Conservation (phyloP, 2,888 invertebrate genomes). For the Chironomus riparius region DNA sequence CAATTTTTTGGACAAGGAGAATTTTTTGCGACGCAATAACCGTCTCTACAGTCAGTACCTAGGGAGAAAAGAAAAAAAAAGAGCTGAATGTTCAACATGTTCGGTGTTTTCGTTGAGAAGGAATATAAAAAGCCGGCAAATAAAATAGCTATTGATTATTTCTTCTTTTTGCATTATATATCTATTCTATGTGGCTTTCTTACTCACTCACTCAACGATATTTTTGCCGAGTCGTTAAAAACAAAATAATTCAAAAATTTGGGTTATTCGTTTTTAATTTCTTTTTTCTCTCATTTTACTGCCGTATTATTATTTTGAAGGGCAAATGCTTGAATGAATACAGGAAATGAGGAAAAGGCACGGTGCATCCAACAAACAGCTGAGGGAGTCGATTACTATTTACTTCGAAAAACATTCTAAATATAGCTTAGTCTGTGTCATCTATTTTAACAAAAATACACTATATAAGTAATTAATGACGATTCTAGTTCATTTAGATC, state of each 20-base stretch:
- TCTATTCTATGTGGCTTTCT: too few species aligned
- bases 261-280: neutral
- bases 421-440: too few species aligned
- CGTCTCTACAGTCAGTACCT: neutral
- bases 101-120: neutral
- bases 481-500: too few species aligned
- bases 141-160: conserved; percentile 10
- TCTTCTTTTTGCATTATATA: neutral
- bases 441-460: too few species aligned
- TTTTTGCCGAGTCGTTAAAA: neutral
- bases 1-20: neutral
- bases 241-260: too few species aligned
- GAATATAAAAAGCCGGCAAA: conserved; percentile 15
- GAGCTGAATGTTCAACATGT: neutral
- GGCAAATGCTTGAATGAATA: neutral
- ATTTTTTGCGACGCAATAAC: neutral
- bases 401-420: too few species aligned
- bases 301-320: neutral
- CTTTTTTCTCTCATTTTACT: neutral
- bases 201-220: too few species aligned
- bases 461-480: too few species aligned
- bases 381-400: neutral
- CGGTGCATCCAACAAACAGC: neutral
- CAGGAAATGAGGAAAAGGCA: neutral
- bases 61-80: neutral